These are phyloP conservation scores for Anguilla rostrata DNA, from an alignment of 2,113 vertebrate species.

Conservation along the genomic window DNA sequence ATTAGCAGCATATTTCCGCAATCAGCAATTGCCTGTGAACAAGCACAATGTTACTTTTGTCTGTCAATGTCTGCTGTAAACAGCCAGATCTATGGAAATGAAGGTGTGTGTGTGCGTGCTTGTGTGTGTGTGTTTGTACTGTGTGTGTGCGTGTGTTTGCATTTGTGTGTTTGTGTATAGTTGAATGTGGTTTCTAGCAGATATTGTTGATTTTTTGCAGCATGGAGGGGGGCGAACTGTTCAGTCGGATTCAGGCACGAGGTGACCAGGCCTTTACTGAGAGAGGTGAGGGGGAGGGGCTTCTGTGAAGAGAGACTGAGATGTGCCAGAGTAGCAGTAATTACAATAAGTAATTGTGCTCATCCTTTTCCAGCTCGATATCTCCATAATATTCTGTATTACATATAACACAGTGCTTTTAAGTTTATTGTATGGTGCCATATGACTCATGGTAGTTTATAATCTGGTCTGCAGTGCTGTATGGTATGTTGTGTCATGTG, in stretches of 20 bases:
- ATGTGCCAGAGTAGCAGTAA: background rate
- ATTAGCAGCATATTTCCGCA: background rate
- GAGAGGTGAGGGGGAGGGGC: slow-evolving; percentile 53
- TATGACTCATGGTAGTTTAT: background rate
- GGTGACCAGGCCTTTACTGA: slow-evolving; percentile 69
- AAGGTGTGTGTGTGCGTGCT: background rate
- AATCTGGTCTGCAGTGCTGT: background rate
- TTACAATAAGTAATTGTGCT: background rate
- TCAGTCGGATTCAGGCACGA: slow-evolving; percentile 63
- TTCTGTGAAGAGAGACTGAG: background rate
- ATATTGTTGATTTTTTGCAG: slow-evolving; percentile 40
- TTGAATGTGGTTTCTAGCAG: background rate
- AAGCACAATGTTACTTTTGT: background rate
- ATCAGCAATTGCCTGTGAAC: background rate
- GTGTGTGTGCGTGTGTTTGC: background rate
- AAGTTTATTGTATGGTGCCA: background rate
- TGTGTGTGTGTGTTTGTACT: background rate
- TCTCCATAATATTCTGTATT: background rate
- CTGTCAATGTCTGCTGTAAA: background rate
- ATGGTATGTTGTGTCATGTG: background rate
- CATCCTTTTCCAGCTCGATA: background rate
- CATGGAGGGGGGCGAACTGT: slow-evolving; percentile 69
- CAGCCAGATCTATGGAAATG: background rate
- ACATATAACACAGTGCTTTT: background rate
- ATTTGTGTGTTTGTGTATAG: background rate